A percentile compares a stretch with the other conserved stretches of the same genome.
These are phyloP conservation scores for Peromyscus californicus DNA, from an alignment of 2,113 vertebrate species.

Conservation along the genomic window DNA sequence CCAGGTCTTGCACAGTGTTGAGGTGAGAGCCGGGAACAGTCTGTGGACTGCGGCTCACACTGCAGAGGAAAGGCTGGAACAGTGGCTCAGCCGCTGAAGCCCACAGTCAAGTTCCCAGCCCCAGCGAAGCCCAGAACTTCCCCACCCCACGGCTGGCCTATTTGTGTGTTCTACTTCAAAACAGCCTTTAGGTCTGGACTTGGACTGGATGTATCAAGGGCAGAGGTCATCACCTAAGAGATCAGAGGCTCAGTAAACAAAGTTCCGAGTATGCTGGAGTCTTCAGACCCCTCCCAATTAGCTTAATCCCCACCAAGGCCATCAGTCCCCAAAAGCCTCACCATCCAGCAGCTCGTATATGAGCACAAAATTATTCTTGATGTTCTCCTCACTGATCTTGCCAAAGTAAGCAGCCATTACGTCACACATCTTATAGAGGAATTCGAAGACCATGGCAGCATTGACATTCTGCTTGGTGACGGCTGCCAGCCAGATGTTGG, in stretches of 20 bases:
- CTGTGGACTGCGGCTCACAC: not conserved
- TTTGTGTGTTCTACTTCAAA: slow-evolving; percentile 49
- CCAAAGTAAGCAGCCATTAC: slow-evolving; percentile 99
- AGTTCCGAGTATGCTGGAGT: slow-evolving; percentile 17
- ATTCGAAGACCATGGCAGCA: slow-evolving; percentile 99
- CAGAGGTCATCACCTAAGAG: slow-evolving; percentile 1
- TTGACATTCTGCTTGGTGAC: slow-evolving; percentile 99
- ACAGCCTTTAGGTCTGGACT: not conserved
- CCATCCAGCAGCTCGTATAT: slow-evolving; percentile 99
- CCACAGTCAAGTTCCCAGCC: not conserved
- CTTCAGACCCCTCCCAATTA: not conserved
- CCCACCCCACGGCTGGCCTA: not conserved
- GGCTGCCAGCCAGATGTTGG: slow-evolving; percentile 99
- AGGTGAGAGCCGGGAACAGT: not conserved
- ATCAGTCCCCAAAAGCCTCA: slow-evolving; percentile 80
- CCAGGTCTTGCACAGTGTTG: not conserved
- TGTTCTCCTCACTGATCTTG: slow-evolving; percentile 99
- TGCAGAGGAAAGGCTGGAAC: not conserved
- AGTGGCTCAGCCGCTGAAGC: not conserved
- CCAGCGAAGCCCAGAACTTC: not conserved
- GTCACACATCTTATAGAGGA: slow-evolving; percentile 99
- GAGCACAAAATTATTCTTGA: slow-evolving; percentile 99
- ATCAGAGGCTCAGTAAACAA: slow-evolving; percentile 25
- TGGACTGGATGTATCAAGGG: not conserved
- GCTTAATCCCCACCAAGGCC: not conserved